phyloP scores from a whole-genome alignment of 2,888 invertebrate species.

The Drosophila anomalata region DNA sequence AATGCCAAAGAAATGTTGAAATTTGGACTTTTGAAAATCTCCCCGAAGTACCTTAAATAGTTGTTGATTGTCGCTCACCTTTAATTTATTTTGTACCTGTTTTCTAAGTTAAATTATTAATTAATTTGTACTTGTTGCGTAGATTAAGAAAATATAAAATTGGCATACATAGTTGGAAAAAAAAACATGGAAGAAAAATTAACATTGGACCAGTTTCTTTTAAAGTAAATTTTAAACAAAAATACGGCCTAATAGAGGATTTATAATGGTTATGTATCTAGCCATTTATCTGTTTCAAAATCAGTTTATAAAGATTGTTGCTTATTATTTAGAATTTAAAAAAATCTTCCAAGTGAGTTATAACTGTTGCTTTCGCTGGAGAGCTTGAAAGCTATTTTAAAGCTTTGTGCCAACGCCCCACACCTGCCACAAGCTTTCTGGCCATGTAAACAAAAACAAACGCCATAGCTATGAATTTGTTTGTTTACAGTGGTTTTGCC shows the following conservation, averaged over 20 bases:
- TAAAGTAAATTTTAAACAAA: neutral
- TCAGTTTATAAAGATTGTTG: too few species aligned
- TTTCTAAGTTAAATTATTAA: neutral
- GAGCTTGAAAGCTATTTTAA: constrained; percentile 34
- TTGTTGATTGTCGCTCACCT: neutral
- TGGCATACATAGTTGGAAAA: neutral
- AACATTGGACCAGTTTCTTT: too few species aligned
- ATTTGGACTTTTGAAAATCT: constrained; percentile 81
- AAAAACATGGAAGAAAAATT: neutral
- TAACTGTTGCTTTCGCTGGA: neutral
- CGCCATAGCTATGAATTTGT: constrained; percentile 21
- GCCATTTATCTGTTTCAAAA: too few species aligned
- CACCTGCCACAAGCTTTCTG: constrained; percentile 9
- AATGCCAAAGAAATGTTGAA: neutral
- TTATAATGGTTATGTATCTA: neutral
- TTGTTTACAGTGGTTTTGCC: constrained; percentile 55
- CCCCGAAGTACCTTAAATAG: constrained; percentile 63
- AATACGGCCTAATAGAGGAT: neutral
- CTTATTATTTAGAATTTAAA: neutral
- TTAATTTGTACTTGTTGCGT: neutral
- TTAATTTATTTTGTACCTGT: neutral
- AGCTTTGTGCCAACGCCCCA: constrained; percentile 42
- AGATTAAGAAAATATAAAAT: neutral
- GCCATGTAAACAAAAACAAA: constrained; percentile 7
- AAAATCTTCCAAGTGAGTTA: too few species aligned